Conservation (phyloP, 2,797 vertebrate genomes). For the Gymnothorax javanicus region DNA sequence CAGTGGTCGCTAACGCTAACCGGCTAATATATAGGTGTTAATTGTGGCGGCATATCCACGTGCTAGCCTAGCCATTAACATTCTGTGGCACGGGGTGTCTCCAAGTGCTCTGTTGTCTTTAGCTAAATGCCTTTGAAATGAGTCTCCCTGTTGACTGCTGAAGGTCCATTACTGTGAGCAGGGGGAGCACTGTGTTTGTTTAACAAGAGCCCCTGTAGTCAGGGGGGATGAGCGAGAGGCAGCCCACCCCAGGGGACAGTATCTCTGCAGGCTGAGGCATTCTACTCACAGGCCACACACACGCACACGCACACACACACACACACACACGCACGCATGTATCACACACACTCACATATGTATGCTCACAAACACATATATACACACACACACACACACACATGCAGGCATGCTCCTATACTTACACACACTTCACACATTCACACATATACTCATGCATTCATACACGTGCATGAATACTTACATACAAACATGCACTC, state of each 20-base stretch:
- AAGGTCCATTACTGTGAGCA: constrained; percentile 66
- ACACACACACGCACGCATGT: constrained; percentile 24
- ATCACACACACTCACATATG: constrained; percentile 6
- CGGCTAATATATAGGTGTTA: background rate
- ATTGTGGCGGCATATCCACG: background rate
- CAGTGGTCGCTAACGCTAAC: background rate
- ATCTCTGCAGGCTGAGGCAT: constrained; percentile 36
- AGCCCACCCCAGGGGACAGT: constrained; percentile 39
- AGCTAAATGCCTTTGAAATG: constrained; percentile 66
- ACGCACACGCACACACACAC: background rate
- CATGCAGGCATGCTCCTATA: background rate
- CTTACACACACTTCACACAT: background rate
- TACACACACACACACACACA: constrained; percentile 20
- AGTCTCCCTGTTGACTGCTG: constrained; percentile 67
- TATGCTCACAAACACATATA: constrained; percentile 15
- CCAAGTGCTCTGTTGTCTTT: constrained; percentile 67
- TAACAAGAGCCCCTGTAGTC: constrained; percentile 69
- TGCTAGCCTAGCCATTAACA: constrained; percentile 54
- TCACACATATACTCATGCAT: background rate
- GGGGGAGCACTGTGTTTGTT: constrained; percentile 70
- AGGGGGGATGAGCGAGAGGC: constrained; percentile 66
- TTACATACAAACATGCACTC: background rate
- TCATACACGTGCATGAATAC: background rate
- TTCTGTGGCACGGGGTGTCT: constrained; percentile 67
- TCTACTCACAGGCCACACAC: constrained; percentile 6